Evolutionary conservation across 1,140 invertebrate species (phyloP).

Genomic region (Rhopalosiphum maidis): DNA sequence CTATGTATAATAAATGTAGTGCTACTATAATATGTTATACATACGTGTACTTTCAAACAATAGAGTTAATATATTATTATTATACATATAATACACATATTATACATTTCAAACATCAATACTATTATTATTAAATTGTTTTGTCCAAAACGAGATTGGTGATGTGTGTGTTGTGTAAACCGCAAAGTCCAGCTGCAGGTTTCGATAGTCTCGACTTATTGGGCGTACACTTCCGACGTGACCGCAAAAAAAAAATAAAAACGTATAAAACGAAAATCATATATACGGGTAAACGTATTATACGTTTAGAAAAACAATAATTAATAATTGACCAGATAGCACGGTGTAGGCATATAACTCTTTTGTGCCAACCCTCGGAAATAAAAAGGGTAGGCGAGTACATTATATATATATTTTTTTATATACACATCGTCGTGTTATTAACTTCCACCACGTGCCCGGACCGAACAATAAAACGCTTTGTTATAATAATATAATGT

Average conservation of each 20-base stretch:
- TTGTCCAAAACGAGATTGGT: conserved; percentile 48
- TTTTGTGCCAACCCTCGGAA: conserved; percentile 51
- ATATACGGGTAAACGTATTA: conserved; percentile 30
- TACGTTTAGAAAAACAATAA: conserved; percentile 43
- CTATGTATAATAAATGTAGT: not conserved
- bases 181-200: conserved; percentile 51
- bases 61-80: conserved; percentile 32
- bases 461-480: conserved; percentile 53
- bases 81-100: not conserved
- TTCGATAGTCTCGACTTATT: conserved; percentile 23
- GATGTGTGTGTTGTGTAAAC: not conserved
- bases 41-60: conserved; percentile 8
- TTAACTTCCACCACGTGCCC: conserved; percentile 53
- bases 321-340: conserved; percentile 57
- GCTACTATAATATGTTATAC: conserved; percentile 31
- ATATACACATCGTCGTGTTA: conserved; percentile 12
- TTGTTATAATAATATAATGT: conserved; percentile 41
- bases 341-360: not conserved
- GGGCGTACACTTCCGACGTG: conserved; percentile 55
- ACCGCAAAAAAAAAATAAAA: conserved; percentile 47
- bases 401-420: not conserved
- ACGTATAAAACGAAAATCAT: conserved; percentile 26
- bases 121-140: conserved; percentile 56
- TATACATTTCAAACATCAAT: conserved; percentile 46
- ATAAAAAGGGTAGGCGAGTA: conserved; percentile 31